phyloP scores from a whole-genome alignment of 2,113 vertebrate genomes.

The Chascanopsetta lugubris region DNA sequence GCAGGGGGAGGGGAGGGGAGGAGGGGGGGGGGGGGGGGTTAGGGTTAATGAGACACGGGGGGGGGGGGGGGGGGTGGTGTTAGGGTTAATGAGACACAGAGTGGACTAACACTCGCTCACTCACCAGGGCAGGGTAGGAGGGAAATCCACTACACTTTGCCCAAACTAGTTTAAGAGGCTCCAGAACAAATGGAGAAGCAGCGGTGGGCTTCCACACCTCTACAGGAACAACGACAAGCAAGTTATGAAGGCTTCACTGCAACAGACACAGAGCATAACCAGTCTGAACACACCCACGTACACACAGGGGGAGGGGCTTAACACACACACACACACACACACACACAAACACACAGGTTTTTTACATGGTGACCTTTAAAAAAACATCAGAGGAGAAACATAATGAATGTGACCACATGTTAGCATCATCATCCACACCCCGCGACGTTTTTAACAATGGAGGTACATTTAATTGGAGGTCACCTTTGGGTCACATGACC shows the following conservation, averaged over 20 bases:
- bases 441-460: too few relatives aligned
- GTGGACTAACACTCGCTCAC: constrained; percentile 78
- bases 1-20: constrained; percentile 58
- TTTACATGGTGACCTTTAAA: constrained; percentile 12
- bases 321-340: constrained; percentile 9
- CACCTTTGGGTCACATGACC: too few relatives aligned
- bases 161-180: constrained; percentile 97
- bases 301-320: too few relatives aligned
- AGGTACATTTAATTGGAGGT: too few relatives aligned
- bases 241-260: constrained; percentile 76
- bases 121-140: constrained; percentile 96
- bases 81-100: constrained; percentile 62
- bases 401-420: background rate
- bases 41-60: too few relatives aligned
- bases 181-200: constrained; percentile 88
- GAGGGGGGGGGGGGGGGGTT: too few relatives aligned
- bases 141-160: constrained; percentile 98
- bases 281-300: constrained; percentile 31
- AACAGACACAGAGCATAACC: constrained; percentile 68
- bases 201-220: constrained; percentile 96
- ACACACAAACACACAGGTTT: constrained; percentile 42
- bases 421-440: too few relatives aligned
- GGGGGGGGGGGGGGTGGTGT: too few relatives aligned
- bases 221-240: constrained; percentile 82
- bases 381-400: background rate